phyloP scores from a whole-genome alignment of 1,140 invertebrate genomes.

The Gryon sp. region DNA sequence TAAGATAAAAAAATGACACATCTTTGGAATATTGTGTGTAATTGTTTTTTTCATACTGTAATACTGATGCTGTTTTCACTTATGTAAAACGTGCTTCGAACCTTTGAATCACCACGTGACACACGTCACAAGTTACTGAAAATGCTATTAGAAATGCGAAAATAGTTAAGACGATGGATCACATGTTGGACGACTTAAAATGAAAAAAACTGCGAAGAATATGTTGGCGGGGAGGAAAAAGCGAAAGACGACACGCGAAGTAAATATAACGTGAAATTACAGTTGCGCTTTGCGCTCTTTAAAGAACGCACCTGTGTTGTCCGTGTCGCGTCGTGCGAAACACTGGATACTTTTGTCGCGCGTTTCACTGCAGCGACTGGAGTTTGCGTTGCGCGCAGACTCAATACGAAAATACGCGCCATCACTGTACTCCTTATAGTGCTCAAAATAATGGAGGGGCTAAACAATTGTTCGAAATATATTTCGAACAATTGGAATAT shows the following conservation, averaged over 20 bases:
- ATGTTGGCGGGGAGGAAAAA: background rate
- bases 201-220: no score
- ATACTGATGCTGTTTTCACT: no score
- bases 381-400: conserved; percentile 66
- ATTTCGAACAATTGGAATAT: no score
- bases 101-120: no score
- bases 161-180: no score
- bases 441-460: conserved; percentile 31
- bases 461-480: conserved; percentile 28
- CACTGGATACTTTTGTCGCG: conserved; percentile 67
- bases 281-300: conserved; percentile 11
- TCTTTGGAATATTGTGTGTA: no score
- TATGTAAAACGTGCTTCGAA: no score
- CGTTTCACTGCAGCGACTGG: conserved; percentile 65
- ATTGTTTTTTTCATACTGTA: no score
- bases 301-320: conserved; percentile 52
- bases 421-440: background rate
- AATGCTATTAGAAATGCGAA: no score
- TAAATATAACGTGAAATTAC: conserved; percentile 7
- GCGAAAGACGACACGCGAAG: background rate
- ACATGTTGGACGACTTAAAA: no score
- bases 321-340: conserved; percentile 69
- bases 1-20: no score
- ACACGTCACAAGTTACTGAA: no score
- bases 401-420: conserved; percentile 62